Conservation (phyloP, 1,140 invertebrate species). For the Trachelipus rathkii region DNA sequence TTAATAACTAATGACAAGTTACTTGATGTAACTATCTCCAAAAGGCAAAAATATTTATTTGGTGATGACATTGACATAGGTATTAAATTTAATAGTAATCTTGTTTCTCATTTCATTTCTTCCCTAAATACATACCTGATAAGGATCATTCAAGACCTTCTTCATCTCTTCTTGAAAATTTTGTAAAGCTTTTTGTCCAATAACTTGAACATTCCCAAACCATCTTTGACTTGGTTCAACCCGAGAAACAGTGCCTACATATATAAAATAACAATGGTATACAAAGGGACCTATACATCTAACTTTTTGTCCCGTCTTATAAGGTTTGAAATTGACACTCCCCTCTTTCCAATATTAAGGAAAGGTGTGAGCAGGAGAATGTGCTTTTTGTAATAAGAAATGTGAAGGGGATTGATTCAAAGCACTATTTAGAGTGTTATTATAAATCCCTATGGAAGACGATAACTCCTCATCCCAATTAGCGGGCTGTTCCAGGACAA, state of each 20-base stretch:
- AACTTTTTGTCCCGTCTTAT: too few relatives aligned
- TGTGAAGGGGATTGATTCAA: too few relatives aligned
- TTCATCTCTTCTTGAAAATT: conserved; percentile 95
- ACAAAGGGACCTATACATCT: neutral
- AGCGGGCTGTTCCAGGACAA: too few relatives aligned
- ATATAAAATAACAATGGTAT: neutral
- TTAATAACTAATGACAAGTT: conserved; percentile 2
- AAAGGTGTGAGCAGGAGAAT: too few relatives aligned
- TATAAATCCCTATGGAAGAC: too few relatives aligned
- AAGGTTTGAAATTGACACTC: too few relatives aligned
- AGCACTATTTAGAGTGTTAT: too few relatives aligned
- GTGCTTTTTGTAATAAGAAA: too few relatives aligned
- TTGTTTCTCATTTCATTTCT: too few relatives aligned
- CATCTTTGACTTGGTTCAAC: conserved; percentile 96
- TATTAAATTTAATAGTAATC: too few relatives aligned
- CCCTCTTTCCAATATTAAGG: too few relatives aligned
- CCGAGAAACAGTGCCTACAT: conserved; percentile 66
- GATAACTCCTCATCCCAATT: too few relatives aligned
- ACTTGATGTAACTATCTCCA: neutral
- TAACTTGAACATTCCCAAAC: conserved; percentile 91
- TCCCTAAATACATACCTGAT: conserved; percentile 69
- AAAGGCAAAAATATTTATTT: neutral
- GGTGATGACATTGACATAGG: neutral
- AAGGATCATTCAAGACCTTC: conserved; percentile 90
- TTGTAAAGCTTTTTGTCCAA: conserved; percentile 89